phyloP scores from a whole-genome alignment of 2,113 vertebrate species.

The Corapipo altera region DNA sequence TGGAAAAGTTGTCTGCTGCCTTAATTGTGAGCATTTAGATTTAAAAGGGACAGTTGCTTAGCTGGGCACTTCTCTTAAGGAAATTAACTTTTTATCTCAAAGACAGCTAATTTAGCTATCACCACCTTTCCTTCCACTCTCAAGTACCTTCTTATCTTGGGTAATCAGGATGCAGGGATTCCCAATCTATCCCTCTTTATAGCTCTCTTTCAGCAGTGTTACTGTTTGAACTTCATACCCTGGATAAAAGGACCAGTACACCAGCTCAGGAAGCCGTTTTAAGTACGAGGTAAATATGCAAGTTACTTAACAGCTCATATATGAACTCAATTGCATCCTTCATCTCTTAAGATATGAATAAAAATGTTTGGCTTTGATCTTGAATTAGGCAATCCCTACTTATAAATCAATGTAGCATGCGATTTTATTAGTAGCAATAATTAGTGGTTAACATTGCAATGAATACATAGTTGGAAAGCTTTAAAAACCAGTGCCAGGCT shows the following conservation, averaged over 20 bases:
- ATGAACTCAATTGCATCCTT: conserved; percentile 68
- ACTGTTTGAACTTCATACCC: conserved; percentile 61
- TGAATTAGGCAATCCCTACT: conserved; percentile 56
- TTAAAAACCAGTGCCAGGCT: conserved; percentile 1
- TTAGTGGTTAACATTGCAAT: conserved; percentile 31
- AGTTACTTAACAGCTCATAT: conserved; percentile 63
- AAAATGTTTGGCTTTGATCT: conserved; percentile 70
- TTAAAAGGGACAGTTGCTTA: not conserved
- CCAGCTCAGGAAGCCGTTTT: conserved; percentile 49
- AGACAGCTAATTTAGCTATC: conserved; percentile 48
- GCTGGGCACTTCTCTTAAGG: not conserved
- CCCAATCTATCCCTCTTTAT: conserved; percentile 33
- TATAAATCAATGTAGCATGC: conserved; percentile 41
- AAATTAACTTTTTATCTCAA: conserved; percentile 51
- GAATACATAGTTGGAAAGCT: conserved; percentile 22
- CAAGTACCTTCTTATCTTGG: conserved; percentile 64
- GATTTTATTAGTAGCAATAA: conserved; percentile 59
- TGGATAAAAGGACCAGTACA: conserved; percentile 31
- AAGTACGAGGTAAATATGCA: conserved; percentile 52
- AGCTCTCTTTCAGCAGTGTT: conserved; percentile 34
- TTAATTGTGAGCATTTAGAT: not conserved
- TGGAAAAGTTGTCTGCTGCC: not conserved
- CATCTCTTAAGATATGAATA: conserved; percentile 61
- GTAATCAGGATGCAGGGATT: conserved; percentile 68
- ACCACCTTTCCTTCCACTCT: conserved; percentile 46